Conservation (phyloP, 2,888 invertebrate species). For the Onthophagus sagittarius region DNA sequence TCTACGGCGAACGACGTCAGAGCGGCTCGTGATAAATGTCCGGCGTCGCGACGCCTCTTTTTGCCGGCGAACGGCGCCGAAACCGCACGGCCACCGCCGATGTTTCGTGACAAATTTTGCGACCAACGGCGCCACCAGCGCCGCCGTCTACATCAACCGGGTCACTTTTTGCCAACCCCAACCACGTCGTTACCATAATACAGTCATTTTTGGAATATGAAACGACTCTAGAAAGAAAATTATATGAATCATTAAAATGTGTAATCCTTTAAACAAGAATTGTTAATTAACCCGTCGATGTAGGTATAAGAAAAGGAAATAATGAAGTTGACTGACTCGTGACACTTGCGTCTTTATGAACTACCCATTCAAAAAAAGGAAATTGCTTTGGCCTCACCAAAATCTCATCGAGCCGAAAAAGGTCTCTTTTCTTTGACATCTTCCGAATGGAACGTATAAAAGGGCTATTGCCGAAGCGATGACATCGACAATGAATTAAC, state of each 20-base stretch:
- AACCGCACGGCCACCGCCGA: neutral
- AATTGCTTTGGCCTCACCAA: neutral
- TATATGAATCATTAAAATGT: too few relatives aligned
- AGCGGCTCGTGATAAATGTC: neutral
- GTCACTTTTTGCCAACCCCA: neutral
- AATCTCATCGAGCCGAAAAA: neutral
- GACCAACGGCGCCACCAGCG: neutral
- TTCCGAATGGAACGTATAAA: neutral
- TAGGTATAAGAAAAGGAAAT: neutral
- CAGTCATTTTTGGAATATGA: neutral
- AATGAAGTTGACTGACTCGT: neutral
- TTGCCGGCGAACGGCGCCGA: neutral
- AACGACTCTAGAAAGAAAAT: neutral
- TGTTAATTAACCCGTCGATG: neutral
- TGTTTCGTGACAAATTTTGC: neutral
- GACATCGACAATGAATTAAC: neutral
- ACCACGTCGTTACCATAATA: neutral
- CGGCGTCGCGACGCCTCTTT: neutral
- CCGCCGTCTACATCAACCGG: neutral
- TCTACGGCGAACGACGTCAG: neutral
- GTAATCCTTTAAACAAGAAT: too few relatives aligned
- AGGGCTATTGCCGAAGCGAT: neutral
- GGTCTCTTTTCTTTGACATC: neutral
- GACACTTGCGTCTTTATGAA: neutral
- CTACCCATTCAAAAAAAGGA: neutral